Evolutionary conservation across 1,140 invertebrate species (phyloP).

Genomic region (Bilobella aurantiaca): DNA sequence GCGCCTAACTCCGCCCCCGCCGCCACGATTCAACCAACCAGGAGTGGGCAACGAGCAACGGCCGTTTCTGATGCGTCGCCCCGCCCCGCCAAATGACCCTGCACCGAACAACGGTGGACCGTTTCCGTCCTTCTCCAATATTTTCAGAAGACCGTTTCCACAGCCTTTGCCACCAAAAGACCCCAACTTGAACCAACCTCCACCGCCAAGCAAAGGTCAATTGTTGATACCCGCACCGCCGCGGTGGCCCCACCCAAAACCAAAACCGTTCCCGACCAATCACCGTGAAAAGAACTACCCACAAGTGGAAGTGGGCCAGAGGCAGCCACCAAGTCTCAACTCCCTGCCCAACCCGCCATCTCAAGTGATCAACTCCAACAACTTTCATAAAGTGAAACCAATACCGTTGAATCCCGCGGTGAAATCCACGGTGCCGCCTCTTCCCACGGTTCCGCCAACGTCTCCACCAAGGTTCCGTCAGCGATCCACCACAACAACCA

Average conservation of each 20-base stretch:
- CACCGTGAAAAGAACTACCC: background rate
- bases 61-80: background rate
- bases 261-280: background rate
- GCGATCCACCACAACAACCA: background rate
- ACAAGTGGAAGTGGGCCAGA: background rate
- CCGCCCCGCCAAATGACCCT: conserved; percentile 6
- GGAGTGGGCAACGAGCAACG: background rate
- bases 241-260: background rate
- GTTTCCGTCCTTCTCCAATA: conserved; percentile 13
- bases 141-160: conserved; percentile 18
- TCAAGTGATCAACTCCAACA: background rate
- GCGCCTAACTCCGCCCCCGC: conserved; percentile 16
- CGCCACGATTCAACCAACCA: background rate
- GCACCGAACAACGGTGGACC: conserved; percentile 11
- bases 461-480: background rate
- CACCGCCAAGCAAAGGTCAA: background rate
- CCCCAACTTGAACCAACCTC: too few relatives aligned
- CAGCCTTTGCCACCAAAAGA: conserved; percentile 10
- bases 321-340: background rate
- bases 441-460: conserved; percentile 9
- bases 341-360: background rate
- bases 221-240: background rate
- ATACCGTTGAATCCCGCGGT: conserved; percentile 12
- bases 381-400: conserved; percentile 8
- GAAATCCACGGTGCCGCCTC: background rate